Base-by-base conservation (phyloP, 2,888 invertebrate genomes). In the Bhutanitis thaidina region DNA sequence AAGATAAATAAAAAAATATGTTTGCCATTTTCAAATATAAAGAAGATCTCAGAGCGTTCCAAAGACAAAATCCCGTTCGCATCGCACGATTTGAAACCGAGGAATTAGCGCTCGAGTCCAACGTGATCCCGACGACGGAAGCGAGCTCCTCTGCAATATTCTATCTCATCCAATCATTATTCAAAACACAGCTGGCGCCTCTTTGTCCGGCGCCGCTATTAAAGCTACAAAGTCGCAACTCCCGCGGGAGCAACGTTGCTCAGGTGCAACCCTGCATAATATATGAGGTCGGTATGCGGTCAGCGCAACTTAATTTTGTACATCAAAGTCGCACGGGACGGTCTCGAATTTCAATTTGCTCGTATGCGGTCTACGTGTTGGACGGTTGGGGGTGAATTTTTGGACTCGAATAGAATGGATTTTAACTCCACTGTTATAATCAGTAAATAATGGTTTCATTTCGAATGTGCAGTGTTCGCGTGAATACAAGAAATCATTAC, bases 261-360 rank as follows among this genome's bases (percentile, higher is more conserved):
- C 69, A 67, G 65, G 61, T 70, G 70, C 67, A 65, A 55, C 59
- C 69, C 71, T 81, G 84, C 85, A 85, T 85, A 85, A 80, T 77
- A 72, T 77, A 85, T 80, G 79, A 80, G 77, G 66, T n/a, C 44
- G 8, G 61, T 74, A 32, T 75, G 77, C 71, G 86, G 83, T 83
- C 86, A 82, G 79, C 74, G 20, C 81, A 85, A 88, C 81, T 87
- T 82, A 79, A 87, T 87, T 87, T 76, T 75, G 73, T 78, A 84
- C 85, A 83, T 87, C 88, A 87, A 88, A 88, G 88, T 79, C 75
- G 71, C 65, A 68, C 58, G 69, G 65, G 56, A 60, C 61, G 58
- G 57, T 15, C 8, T 20, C 62, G 64, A 67, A 68, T 64, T 65
- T 63, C 61, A 64, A 66, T 62, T 20, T 29, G 29, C 5, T 2